Conservation (phyloP, 2,888 invertebrate genomes). For the Melanostoma mellinum region DNA sequence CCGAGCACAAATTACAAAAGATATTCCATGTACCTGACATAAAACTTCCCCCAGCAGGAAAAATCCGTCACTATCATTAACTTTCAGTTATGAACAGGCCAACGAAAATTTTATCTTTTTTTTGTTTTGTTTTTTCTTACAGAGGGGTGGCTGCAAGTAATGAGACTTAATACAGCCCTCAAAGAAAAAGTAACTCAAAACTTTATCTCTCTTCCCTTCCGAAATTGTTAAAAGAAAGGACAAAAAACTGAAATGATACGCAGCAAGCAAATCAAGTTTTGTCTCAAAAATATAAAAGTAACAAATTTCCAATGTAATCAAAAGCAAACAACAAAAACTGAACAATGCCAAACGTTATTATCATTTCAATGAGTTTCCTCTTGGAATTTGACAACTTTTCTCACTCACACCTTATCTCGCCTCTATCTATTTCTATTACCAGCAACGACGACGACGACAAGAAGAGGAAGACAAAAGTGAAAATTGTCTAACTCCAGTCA, state of each 20-base stretch:
- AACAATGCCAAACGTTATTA: conserved; percentile 61
- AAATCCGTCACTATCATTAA: conserved; percentile 30
- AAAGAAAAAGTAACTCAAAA: conserved; percentile 14
- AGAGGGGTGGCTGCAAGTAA: conserved; percentile 44
- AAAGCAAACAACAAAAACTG: conserved; percentile 50
- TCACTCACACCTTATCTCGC: background rate
- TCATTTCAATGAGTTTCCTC: conserved; percentile 59
- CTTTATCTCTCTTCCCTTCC: conserved; percentile 44
- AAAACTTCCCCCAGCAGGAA: conserved; percentile 8
- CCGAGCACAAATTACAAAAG: conserved; percentile 14
- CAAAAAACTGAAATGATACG: background rate
- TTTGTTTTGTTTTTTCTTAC: conserved; percentile 6
- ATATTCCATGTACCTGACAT: background rate
- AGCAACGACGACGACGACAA: background rate
- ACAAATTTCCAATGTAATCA: conserved; percentile 58
- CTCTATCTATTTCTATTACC: background rate
- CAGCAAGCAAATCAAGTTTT: too few species aligned
- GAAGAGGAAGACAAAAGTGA: conserved; percentile 42
- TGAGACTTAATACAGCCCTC: conserved; percentile 7
- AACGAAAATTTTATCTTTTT: conserved; percentile 44
- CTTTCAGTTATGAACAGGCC: conserved; percentile 40
- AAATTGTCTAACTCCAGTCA: conserved; percentile 51
- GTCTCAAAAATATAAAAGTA: conserved; percentile 21
- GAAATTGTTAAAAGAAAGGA: conserved; percentile 1
- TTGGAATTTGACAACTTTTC: conserved; percentile 46